A percentile compares a stretch with the other conserved stretches of the same genome.
Conservation (phyloP, 1,140 invertebrate species). For the Oreohelix idahoensis region DNA sequence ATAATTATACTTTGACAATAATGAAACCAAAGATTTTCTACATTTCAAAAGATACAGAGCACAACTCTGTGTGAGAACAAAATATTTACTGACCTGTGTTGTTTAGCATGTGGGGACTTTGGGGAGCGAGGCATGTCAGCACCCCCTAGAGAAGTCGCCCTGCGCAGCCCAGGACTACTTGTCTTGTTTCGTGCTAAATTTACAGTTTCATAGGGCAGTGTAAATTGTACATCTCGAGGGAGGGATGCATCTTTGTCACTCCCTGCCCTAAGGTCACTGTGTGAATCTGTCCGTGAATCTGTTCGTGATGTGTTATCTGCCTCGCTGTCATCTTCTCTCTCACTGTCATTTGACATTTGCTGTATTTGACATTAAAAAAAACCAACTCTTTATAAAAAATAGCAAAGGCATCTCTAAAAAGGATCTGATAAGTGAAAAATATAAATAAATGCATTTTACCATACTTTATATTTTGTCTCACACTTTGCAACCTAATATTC, state of each 20-base stretch:
- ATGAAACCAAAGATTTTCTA: too few relatives aligned
- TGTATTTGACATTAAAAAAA: too few relatives aligned
- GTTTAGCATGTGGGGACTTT: slow-evolving; percentile 26
- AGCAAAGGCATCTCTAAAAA: too few relatives aligned
- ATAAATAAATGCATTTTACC: too few relatives aligned
- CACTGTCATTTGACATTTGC: slow-evolving; percentile 57
- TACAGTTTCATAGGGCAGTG: slow-evolving; percentile 47
- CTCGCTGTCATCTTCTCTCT: slow-evolving; percentile 65
- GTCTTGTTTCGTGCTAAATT: slow-evolving; percentile 28
- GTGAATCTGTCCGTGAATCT: slow-evolving; percentile 61
- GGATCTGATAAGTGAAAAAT: too few relatives aligned
- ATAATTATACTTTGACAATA: too few relatives aligned
- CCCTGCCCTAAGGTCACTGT: slow-evolving; percentile 54
- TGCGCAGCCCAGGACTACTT: neutral
- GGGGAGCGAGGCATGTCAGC: slow-evolving; percentile 11
- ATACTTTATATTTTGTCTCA: too few relatives aligned
- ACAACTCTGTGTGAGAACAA: too few relatives aligned
- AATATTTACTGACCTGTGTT: slow-evolving; percentile 20
- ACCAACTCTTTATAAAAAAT: too few relatives aligned
- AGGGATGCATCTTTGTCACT: slow-evolving; percentile 41
- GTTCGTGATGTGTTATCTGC: slow-evolving; percentile 60
- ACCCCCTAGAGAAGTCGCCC: neutral
- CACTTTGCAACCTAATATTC: too few relatives aligned
- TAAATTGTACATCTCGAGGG: slow-evolving; percentile 7
- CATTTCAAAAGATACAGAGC: too few relatives aligned